Evolutionary conservation across 2,113 vertebrate genomes (phyloP).

Genomic region (Phrynosoma blainvillii): DNA sequence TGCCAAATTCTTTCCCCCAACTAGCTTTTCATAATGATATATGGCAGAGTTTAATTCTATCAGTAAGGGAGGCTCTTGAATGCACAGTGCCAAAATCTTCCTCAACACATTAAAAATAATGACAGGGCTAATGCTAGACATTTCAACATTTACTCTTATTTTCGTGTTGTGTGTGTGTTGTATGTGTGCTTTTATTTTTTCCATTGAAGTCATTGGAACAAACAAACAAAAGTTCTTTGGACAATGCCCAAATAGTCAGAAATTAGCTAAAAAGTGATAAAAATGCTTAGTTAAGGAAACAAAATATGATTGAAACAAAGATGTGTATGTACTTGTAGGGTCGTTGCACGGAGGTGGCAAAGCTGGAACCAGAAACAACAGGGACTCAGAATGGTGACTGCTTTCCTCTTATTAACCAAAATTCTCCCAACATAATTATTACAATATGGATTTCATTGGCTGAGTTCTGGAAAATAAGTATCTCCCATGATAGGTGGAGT

Average conservation of each 20-base stretch:
- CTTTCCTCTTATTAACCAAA: not conserved
- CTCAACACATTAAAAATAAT: not conserved
- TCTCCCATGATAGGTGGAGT: not conserved
- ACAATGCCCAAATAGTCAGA: not conserved
- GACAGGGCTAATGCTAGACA: not conserved
- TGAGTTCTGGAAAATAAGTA: slow-evolving; percentile 24
- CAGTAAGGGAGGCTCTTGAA: not conserved
- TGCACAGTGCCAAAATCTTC: not conserved
- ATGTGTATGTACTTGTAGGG: slow-evolving; percentile 33
- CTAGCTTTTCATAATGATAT: too few species aligned
- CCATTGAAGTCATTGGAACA: not conserved
- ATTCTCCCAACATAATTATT: slow-evolving; percentile 3
- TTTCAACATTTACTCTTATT: not conserved
- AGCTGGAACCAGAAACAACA: slow-evolving; percentile 34
- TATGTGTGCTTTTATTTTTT: not conserved
- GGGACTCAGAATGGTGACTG: not conserved
- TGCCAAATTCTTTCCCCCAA: too few species aligned
- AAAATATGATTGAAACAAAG: not conserved
- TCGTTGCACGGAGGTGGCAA: slow-evolving; percentile 39
- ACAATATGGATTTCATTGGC: slow-evolving; percentile 1
- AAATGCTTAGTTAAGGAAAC: not conserved
- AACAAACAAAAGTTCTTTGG: not conserved
- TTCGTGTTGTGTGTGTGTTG: too few species aligned
- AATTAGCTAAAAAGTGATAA: not conserved
- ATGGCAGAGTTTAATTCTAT: too few species aligned